Evolutionary conservation across 2,113 vertebrate genomes (phyloP).

Genomic region (Aegotheles bennettii): DNA sequence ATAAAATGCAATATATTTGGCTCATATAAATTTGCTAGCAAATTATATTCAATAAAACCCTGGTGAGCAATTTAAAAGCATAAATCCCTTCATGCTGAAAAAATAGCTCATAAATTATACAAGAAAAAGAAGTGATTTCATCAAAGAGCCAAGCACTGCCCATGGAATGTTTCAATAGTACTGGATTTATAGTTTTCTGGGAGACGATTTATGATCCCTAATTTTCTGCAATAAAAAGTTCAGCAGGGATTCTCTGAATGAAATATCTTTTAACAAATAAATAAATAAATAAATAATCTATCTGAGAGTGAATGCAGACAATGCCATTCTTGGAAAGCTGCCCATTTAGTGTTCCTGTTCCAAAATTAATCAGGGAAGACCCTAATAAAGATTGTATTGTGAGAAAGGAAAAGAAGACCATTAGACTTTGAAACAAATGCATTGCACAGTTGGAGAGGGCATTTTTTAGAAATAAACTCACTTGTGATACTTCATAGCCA

Average conservation of each 20-base stretch:
- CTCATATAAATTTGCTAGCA: conserved; percentile 76
- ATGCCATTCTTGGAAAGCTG: conserved; percentile 60
- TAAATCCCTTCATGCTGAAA: conserved; percentile 66
- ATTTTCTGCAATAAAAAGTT: conserved; percentile 77
- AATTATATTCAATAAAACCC: conserved; percentile 75
- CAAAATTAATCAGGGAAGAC: conserved; percentile 61
- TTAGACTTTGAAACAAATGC: conserved; percentile 40
- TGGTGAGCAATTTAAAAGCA: conserved; percentile 69
- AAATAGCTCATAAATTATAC: conserved; percentile 73
- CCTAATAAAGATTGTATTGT: not conserved
- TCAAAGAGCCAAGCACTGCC: conserved; percentile 72
- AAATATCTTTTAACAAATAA: conserved; percentile 71
- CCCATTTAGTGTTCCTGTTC: conserved; percentile 34
- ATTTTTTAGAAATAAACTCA: conserved; percentile 2
- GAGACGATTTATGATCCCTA: conserved; percentile 71
- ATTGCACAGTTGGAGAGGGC: not conserved
- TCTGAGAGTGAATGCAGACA: conserved; percentile 54
- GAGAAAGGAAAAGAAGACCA: conserved; percentile 27
- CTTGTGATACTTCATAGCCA: not conserved
- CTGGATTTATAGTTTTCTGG: conserved; percentile 74
- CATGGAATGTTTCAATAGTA: conserved; percentile 79
- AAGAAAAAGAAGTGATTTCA: conserved; percentile 75
- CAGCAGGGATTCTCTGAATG: conserved; percentile 73
- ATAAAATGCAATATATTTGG: conserved; percentile 71
- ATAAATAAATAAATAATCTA: conserved; percentile 35